Evolutionary conservation across 2,888 invertebrate genomes (phyloP), one percentile per base, ranked within the genome.

Genomic region (Heliothis peltigera): DNA sequence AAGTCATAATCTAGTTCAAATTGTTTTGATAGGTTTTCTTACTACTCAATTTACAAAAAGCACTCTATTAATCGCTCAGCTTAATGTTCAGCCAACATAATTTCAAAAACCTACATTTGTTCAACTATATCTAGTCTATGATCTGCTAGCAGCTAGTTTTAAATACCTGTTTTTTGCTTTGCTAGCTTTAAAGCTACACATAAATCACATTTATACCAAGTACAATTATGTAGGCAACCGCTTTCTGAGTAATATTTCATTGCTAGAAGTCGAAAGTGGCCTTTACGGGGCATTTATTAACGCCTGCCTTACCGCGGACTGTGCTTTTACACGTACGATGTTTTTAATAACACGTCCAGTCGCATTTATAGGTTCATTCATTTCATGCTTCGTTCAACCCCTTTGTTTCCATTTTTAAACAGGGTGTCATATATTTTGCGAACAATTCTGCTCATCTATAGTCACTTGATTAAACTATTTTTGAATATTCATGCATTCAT

Each of bases 211-310:
- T 77, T 78, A 71, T 80, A 75, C 75, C 65, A 79, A 64, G 53
- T 80, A 79, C 75, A 81, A 83, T 86, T 84, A 83, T 68, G 64
- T 62, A 64, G 66, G 73, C 69, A 63, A 61, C 72, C 58, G 58
- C 75, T 82, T 81, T 82, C 81, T 77, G 79, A 76, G 70, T 81
- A 67, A 84, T 83, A 84, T 81, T 81, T 84, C 81, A 82, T 75
- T 52, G 57, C 55, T 58, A 69, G 75, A 75, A 79, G 67, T 77
- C 70, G 68, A 79, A 80, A 77, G 75, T 82, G 70, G 75, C 59
- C 65, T 70, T 69, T 70, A 56, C 58, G 21, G 55, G 49, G 48
- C 49, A 49, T 42, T 63, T 57, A 71, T 66, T 71, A 65, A 49
- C 47, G 49, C 57, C 57, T 18, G 64, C 42, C 17, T 63, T 69